A percentile compares a stretch with the other conserved stretches of the same genome.
Conservation (phyloP, 2,888 invertebrate species). For the Thecophora atra region DNA sequence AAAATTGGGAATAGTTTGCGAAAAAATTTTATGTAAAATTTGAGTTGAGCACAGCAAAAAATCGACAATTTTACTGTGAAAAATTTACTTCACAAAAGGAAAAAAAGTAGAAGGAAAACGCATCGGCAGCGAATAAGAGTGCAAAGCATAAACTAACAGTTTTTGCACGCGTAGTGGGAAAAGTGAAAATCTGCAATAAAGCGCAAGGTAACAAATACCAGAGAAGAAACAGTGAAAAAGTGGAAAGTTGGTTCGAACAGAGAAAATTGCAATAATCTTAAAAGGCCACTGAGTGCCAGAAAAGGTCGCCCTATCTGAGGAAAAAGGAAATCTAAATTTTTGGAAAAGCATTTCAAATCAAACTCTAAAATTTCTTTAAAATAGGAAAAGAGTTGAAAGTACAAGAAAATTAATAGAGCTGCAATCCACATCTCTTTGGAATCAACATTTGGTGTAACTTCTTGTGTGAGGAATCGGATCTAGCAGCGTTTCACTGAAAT, state of each 20-base stretch:
- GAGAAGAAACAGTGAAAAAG: slow-evolving; percentile 35
- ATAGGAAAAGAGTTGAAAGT: slow-evolving; percentile 7
- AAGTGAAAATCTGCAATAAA: slow-evolving; percentile 38
- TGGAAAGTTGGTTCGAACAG: slow-evolving; percentile 28
- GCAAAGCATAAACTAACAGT: slow-evolving; percentile 29
- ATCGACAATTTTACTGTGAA: slow-evolving; percentile 32
- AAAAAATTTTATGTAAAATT: slow-evolving; percentile 36
- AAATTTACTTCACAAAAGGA: slow-evolving; percentile 27
- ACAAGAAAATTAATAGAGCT: neutral
- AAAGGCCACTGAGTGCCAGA: neutral
- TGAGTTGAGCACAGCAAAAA: slow-evolving; percentile 38
- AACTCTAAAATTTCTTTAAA: neutral
- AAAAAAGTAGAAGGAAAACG: slow-evolving; percentile 41
- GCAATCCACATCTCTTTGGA: neutral
- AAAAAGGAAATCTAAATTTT: neutral
- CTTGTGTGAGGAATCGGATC: neutral
- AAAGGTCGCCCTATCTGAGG: neutral
- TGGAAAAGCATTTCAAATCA: neutral
- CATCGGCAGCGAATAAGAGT: slow-evolving; percentile 33
- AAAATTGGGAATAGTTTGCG: slow-evolving; percentile 26
- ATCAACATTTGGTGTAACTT: neutral
- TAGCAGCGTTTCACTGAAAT: neutral
- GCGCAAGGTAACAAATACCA: slow-evolving; percentile 39
- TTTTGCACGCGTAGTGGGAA: slow-evolving; percentile 32
- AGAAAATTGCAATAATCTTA: neutral